Percentiles rank a stretch among this genome's conserved stretches.
Conservation (phyloP, 1,140 invertebrate genomes). For the Leguminivora glycinivorella region DNA sequence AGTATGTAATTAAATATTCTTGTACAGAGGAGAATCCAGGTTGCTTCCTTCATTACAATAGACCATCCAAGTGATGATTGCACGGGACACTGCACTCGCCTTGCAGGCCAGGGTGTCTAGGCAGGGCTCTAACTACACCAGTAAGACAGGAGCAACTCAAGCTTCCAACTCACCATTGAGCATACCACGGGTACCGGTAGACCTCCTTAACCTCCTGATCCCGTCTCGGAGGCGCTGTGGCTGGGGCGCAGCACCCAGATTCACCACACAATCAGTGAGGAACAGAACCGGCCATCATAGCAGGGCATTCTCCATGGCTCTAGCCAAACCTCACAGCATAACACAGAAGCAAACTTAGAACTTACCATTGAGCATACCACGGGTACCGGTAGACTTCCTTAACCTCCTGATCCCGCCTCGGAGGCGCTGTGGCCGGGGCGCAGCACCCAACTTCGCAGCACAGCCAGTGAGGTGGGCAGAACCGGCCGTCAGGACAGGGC, state of each 20-base stretch:
- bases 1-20: too few species aligned
- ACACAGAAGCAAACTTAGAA: slow-evolving; percentile 13
- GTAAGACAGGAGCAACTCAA: slow-evolving; percentile 16
- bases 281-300: slow-evolving; percentile 81
- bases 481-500: slow-evolving; percentile 78
- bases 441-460: slow-evolving; percentile 88
- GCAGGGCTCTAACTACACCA: too few species aligned
- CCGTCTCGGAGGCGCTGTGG: slow-evolving; percentile 56
- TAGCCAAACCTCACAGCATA: too few species aligned
- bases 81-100: too few species aligned
- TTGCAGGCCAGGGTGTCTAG: too few species aligned
- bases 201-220: slow-evolving; percentile 69
- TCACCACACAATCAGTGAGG: slow-evolving; percentile 86
- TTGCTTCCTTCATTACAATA: too few species aligned
- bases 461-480: slow-evolving; percentile 84
- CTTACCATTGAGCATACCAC: slow-evolving; percentile 67
- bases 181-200: slow-evolving; percentile 56
- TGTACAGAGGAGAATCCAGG: too few species aligned
- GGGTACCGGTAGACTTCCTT: slow-evolving; percentile 52
- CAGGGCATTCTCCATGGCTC: too few species aligned
- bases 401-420: slow-evolving; percentile 69
- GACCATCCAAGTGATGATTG: too few species aligned
- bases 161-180: slow-evolving; percentile 51
- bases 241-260: slow-evolving; percentile 84
- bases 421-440: slow-evolving; percentile 71